Conservation (phyloP, 2,888 invertebrate genomes). For the Chesias legatella region DNA sequence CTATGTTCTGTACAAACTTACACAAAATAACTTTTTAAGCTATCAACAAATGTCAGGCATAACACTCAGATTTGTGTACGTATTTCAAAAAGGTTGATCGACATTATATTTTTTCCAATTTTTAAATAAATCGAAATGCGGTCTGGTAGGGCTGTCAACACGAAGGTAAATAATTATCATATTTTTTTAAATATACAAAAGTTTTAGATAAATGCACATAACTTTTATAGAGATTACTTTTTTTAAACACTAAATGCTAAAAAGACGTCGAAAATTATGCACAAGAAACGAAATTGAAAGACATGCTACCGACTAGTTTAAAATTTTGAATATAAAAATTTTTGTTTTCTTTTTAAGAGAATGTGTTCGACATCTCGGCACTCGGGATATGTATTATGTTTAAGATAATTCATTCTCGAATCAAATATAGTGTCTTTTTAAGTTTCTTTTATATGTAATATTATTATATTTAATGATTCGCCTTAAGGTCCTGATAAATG, state of each 20-base stretch:
- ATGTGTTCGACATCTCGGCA: conserved; percentile 66
- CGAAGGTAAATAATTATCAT: conserved; percentile 50
- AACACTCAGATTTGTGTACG: conserved; percentile 68
- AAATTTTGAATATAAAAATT: conserved; percentile 78
- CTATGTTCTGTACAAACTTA: conserved; percentile 79
- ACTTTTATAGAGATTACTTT: conserved; percentile 57
- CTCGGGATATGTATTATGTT: conserved; percentile 71
- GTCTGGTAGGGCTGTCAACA: conserved; percentile 68
- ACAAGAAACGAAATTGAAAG: conserved; percentile 60
- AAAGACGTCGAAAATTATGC: conserved; percentile 72
- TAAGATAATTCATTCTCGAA: conserved; percentile 36
- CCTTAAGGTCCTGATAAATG: conserved; percentile 28
- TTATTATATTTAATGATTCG: conserved; percentile 22
- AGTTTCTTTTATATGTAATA: too few relatives aligned
- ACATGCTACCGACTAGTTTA: conserved; percentile 75
- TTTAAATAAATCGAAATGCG: conserved; percentile 60
- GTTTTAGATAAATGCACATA: conserved; percentile 69
- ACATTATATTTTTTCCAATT: conserved; percentile 29
- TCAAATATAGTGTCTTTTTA: conserved; percentile 24
- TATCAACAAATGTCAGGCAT: conserved; percentile 74
- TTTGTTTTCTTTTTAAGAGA: conserved; percentile 56
- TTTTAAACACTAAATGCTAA: conserved; percentile 63
- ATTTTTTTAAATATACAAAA: conserved; percentile 51
- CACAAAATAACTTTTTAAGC: conserved; percentile 74
- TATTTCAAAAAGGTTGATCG: conserved; percentile 66